These are phyloP conservation scores for Eumacrocentrus americanus DNA, from an alignment of 2,888 invertebrate species.

Conservation along the genomic window DNA sequence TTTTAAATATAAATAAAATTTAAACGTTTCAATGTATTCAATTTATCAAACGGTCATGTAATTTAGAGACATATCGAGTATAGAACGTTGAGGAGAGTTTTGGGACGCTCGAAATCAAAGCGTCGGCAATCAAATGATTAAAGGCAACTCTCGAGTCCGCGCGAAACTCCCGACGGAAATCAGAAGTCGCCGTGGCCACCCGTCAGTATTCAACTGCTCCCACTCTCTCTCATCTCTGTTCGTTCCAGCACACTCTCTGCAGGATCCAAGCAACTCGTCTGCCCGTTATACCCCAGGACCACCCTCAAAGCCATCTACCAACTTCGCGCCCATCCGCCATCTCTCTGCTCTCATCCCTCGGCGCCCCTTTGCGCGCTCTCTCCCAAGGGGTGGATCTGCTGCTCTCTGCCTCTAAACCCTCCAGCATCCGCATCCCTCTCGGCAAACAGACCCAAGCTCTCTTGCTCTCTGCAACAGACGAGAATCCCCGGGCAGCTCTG, in stretches of 20 bases:
- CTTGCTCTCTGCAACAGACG: slow-evolving; percentile 39
- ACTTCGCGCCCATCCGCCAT: slow-evolving; percentile 34
- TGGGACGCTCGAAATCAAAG: slow-evolving; percentile 28
- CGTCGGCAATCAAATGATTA: slow-evolving; percentile 47
- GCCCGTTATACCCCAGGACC: slow-evolving; percentile 19
- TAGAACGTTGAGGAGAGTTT: slow-evolving; percentile 22
- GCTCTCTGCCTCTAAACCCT: slow-evolving; percentile 49
- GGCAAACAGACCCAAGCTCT: slow-evolving; percentile 45
- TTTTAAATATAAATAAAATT: too few species aligned
- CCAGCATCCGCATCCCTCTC: slow-evolving; percentile 50
- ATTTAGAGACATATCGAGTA: too few species aligned
- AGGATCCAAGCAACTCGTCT: slow-evolving; percentile 5
- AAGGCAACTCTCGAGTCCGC: slow-evolving; percentile 36
- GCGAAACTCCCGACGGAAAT: slow-evolving; percentile 47
- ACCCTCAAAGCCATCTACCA: slow-evolving; percentile 43
- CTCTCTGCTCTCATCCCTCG: slow-evolving; percentile 18
- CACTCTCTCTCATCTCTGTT: slow-evolving; percentile 2
- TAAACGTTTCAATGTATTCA: too few species aligned
- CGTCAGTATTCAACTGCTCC: slow-evolving; percentile 34
- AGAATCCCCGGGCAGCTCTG: slow-evolving; percentile 42
- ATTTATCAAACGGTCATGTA: too few species aligned
- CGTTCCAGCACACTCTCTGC: neutral
- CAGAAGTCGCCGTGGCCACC: slow-evolving; percentile 41
- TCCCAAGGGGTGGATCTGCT: slow-evolving; percentile 24
- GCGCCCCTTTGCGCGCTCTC: slow-evolving; percentile 10